Evolutionary conservation across 2,797 vertebrate species (phyloP).

Genomic region (Bothrops alternatus): DNA sequence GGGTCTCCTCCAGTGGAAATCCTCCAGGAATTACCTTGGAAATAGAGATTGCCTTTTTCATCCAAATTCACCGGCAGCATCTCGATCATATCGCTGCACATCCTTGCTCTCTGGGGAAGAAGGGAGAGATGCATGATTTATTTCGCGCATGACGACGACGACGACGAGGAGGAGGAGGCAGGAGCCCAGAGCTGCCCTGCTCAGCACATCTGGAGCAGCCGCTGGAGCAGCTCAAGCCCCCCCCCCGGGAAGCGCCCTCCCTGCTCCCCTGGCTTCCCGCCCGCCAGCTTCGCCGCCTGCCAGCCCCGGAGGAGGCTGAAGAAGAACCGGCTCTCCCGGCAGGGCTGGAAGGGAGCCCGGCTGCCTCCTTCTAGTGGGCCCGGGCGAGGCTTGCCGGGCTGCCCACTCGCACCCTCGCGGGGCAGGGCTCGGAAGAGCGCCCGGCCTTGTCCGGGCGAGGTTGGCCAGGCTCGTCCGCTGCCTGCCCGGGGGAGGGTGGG

Average conservation of each 20-base stretch:
- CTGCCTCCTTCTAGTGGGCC: neutral
- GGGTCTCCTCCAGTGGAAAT: neutral
- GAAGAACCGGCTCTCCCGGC: neutral
- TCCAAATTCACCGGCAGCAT: slow-evolving; percentile 39
- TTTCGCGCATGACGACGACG: neutral
- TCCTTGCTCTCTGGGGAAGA: slow-evolving; percentile 39
- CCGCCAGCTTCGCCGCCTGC: neutral
- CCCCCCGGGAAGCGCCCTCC: neutral
- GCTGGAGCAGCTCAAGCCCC: neutral
- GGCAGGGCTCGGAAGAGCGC: neutral
- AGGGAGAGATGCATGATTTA: neutral
- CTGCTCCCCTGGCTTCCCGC: neutral
- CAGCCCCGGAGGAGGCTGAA: neutral
- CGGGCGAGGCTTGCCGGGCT: neutral
- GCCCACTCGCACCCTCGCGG: neutral
- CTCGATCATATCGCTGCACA: slow-evolving; percentile 32
- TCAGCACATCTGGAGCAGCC: too few species aligned
- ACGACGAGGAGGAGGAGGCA: too few species aligned
- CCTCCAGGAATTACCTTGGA: slow-evolving; percentile 42
- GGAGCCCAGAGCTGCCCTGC: neutral
- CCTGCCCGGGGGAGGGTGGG: too few species aligned
- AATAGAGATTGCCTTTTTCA: slow-evolving; percentile 46
- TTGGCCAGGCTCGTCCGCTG: neutral
- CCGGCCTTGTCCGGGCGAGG: neutral
- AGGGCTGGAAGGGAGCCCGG: neutral